Evolutionary conservation across 2,888 invertebrate genomes (phyloP), one percentile per base, ranked within the genome.

Genomic region (Hirtodrosophila trivittata): DNA sequence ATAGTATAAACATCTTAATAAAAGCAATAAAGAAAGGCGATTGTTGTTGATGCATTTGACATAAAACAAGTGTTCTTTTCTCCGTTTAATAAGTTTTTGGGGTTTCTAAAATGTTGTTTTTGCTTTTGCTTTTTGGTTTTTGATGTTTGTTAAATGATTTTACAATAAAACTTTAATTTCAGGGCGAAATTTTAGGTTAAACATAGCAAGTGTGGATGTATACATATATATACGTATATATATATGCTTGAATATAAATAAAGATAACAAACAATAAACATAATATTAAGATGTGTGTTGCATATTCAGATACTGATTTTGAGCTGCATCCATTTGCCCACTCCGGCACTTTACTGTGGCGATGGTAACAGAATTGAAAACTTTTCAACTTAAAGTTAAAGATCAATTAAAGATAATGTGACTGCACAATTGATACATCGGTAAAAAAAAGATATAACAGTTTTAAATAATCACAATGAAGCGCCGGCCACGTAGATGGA

Each of bases 221-320:
- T 75, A 62, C 60, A 42, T 8, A 41, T 54, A 26, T 18, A 39
- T 25, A 46, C 39, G 42, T 37, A 64, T 58, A 77, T 65, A 72
- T 54, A 33, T 58, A 57, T 80, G 41, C 30, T 51, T 33, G 25
- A 25, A 52, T 47, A 56, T 54, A 82, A 78, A 77, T 75, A 66
- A 78, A 66, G 56, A 68, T 85, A 85, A 85, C 86, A 85, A 81
- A 73, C 55, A 64, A 67, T 74, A 75, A 77, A 82, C 57, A 58
- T 74, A 74, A 73, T 77, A 62, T 63, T 69, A 55, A 51, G 81
- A 46, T 52, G 35, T 50, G 14, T 54, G 8, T 35, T 41, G 9
- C 32, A 26, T 43, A 30, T 42, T 52, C 25, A 32, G 37, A 37
- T 33, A 5, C 32, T 13, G n/a, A 41, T 41, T 21, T 35, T 14